Evolutionary conservation across 2,113 vertebrate genomes (phyloP), one percentile per base, ranked within the genome.

Genomic region (Spea multiplicata): DNA sequence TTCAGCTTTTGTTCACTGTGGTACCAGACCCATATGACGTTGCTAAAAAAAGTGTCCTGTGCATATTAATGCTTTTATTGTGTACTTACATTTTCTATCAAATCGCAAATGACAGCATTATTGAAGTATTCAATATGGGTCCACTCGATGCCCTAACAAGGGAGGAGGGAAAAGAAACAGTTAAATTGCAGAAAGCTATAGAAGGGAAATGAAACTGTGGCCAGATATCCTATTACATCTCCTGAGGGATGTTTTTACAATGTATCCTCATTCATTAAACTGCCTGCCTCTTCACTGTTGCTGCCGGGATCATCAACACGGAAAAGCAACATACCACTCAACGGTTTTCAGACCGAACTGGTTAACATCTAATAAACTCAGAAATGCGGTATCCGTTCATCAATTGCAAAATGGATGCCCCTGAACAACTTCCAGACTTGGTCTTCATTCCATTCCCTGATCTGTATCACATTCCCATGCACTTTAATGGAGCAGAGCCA

Each of bases 81-180:
- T 4, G 10, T 66, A 97, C 97, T 98, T 91, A 99, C 97, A 79
- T 98, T 99, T 90, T 99, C 97, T 88, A 99, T 99, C 75, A 99
- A 94, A 88, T 98, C 96, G 86, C 97, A 99, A 88, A 99, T 99
- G 74, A 97, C 83, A 44, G 97, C 95, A 67, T 99, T 99, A 92
- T 99, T 99, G 92, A 99, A 99, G 87, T 99, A 99, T 59, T 98
- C 96, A 5, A 99, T 97, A 82, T 99, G 97, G 82, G 95, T 99
- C 97, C 97, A 99, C 83, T 99, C 96, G 82, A 99, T 99, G 72
- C 90, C 97, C 97, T 98, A 72, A 2, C 84, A 90, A 82, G 65
- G 87, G 71, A 89, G 44, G 79, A 69, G 13, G 77, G 14, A 83
- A 85, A 76, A 62, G n/a, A 78, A 47, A 80, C 50, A 44, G 53